Base-by-base conservation (phyloP, 2,888 invertebrate species). In the Thymelicus acteon region DNA sequence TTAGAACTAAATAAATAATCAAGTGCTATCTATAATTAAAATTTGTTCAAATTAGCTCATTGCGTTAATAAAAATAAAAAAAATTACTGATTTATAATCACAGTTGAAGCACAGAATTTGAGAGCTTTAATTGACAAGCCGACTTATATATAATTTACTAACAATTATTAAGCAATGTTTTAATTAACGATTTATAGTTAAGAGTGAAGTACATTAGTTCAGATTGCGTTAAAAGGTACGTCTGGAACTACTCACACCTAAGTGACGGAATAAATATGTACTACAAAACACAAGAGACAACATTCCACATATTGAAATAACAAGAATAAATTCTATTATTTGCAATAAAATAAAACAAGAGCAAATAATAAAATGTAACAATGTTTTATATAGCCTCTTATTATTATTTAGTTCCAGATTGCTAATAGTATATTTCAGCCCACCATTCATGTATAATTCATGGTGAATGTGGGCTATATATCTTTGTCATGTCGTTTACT, bases 1-100 rank as follows among this genome's bases (percentile, higher is more conserved):
- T 19, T 19, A 19, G 86, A 86, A 88, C 85, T 90, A 91, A 90
- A 91, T 92, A 92, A 92, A 92, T 91, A 92, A 83, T 85, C 84
- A 82, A 89, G 91, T 91, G 92, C 90, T 84, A 87, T 87, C 84
- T 86, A 81, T 86, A 85, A 72, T 69, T 72, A 82, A 82, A 85
- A 86, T 89, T 71, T 91, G 87, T 90, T 92, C 89, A 90, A 88
- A 83, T 89, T 86, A 88, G 87, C 88, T 87, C 86, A 61, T 84
- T 80, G 85, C 82, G 82, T 83, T 80, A 83, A 85, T 84, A 83
- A 82, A 82, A 84, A 82, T 69, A 78, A 71, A 66, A 39, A 86
- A 85, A 87, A 19, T 82, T 81, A 91, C 85, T 85, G 86, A 88
- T 88, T 70, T 85, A 89, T 77, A 89, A 92, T 93, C 92, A 92